Evolutionary conservation across 2,797 vertebrate species (phyloP), one percentile per base, ranked within the genome.

Genomic region (Phoeniculus purpureus): DNA sequence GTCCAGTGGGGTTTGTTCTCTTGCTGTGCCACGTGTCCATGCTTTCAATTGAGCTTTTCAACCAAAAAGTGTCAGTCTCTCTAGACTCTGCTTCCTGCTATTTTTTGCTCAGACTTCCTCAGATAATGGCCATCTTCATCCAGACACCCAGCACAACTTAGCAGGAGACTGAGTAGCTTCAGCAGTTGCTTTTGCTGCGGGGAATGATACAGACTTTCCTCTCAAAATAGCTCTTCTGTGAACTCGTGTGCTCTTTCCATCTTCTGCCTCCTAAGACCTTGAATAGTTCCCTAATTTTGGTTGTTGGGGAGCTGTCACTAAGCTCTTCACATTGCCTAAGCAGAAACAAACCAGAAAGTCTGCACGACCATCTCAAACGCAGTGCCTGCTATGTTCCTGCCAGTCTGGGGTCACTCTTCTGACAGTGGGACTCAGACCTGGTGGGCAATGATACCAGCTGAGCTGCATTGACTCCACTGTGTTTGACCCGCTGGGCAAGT

Each of bases 71-170:
- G 1, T 43, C 90, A 76, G 37, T 62, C 40, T 82, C 45, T 90
- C 68, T 34, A 70, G 54, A 25, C 31, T 76, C 40, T 68, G 34
- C 76, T 89, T 90, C 77, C 74, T 92, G 55, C 82, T 93, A 52
- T 75, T 95, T 95, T 95, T 88, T 76, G 59, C 29, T 67, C 67
- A 66, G 56, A 60, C 19, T 77, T 92, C 70, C 54, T 89, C 67
- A 48, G 59, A 48, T 75, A 88, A 91, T 7, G 13, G 26, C 43
- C 3, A 2, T 84, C 65, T 83, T 94, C 60, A 61, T 85, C 72
- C 72, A 93, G 62, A 40, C 76, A 84, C 11, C 81, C 89, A 62
- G 74, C 91, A n/a, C 74, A 71, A 68, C 23, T 72, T 76, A 61
- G 40, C 47, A 84, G 56, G 50, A 56, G 58, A 23, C 40, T 68